phyloP scores from a whole-genome alignment of 2,888 invertebrate species.

The Rhyacophila evoluta region DNA sequence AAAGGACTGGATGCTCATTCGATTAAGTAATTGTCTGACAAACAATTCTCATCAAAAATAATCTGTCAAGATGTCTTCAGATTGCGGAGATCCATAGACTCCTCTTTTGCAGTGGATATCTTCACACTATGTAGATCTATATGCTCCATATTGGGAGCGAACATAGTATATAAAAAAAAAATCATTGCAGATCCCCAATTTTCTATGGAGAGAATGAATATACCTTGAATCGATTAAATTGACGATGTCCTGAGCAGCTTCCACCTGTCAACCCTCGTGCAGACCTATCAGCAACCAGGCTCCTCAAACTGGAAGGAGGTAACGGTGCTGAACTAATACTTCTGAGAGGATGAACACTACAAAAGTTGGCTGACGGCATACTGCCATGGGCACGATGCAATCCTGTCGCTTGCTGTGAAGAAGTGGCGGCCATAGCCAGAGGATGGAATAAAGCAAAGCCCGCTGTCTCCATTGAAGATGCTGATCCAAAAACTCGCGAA shows the following conservation, averaged over 20 bases:
- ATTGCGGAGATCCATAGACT: no score
- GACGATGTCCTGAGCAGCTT: conserved; percentile 62
- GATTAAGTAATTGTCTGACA: no score
- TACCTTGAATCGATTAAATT: conserved; percentile 60
- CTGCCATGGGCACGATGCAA: background rate
- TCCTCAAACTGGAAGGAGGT: conserved; percentile 37
- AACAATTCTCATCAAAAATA: no score
- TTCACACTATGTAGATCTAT: no score
- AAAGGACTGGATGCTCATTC: no score
- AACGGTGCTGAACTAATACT: conserved; percentile 9
- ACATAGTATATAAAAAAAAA: no score
- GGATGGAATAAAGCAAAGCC: conserved; percentile 23
- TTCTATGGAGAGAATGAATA: conserved; percentile 58
- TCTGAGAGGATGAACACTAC: background rate
- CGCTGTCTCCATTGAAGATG: conserved; percentile 60
- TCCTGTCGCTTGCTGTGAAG: background rate
- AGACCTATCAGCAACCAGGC: conserved; percentile 38
- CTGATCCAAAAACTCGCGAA: conserved; percentile 62
- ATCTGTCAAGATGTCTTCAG: no score
- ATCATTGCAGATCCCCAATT: no score
- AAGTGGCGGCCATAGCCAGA: background rate
- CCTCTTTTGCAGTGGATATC: no score
- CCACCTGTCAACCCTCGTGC: conserved; percentile 61
- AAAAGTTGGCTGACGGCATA: background rate
- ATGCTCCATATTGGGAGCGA: no score